A percentile compares a stretch with the other conserved stretches of the same genome.
phyloP scores from a whole-genome alignment of 1,140 invertebrate genomes.

The Heliconius himera region DNA sequence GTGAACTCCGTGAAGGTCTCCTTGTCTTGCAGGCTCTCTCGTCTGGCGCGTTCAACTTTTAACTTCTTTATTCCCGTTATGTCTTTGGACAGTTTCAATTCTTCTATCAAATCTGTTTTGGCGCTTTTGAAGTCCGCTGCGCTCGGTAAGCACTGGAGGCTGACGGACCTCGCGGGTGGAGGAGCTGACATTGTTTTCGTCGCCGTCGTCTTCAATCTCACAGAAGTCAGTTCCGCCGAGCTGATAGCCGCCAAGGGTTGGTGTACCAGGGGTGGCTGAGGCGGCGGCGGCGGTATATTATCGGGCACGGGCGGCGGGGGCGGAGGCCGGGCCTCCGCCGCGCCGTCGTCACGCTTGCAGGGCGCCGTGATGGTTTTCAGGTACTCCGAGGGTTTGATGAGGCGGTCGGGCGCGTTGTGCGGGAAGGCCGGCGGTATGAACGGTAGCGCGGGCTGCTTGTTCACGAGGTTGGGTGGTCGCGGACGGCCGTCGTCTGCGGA shows the following conservation, averaged over 20 bases:
- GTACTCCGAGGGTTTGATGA: slow-evolving; percentile 96
- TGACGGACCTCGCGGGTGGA: slow-evolving; percentile 86
- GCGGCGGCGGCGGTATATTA: slow-evolving; percentile 80
- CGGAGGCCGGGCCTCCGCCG: slow-evolving; percentile 81
- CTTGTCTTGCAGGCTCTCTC: slow-evolving; percentile 90
- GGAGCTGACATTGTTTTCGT: slow-evolving; percentile 91
- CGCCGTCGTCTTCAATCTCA: slow-evolving; percentile 88
- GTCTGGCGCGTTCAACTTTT: slow-evolving; percentile 92
- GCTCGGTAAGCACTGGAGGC: slow-evolving; percentile 85
- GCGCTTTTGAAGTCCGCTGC: slow-evolving; percentile 87
- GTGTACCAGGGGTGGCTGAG: slow-evolving; percentile 78
- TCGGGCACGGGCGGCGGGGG: slow-evolving; percentile 78
- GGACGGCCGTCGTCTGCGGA: slow-evolving; percentile 77
- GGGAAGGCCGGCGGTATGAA: slow-evolving; percentile 95
- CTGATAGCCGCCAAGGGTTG: slow-evolving; percentile 92
- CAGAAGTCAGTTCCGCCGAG: slow-evolving; percentile 92
- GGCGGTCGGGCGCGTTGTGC: slow-evolving; percentile 86
- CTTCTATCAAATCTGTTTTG: slow-evolving; percentile 94
- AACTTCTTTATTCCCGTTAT: slow-evolving; percentile 94
- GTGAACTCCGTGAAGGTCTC: slow-evolving; percentile 91
- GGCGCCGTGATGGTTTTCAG: slow-evolving; percentile 87
- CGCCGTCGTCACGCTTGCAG: slow-evolving; percentile 82
- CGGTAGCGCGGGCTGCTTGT: slow-evolving; percentile 91
- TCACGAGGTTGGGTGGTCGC: slow-evolving; percentile 86
- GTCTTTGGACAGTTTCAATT: slow-evolving; percentile 94